These are phyloP conservation scores for Corvus cornix DNA, from an alignment of 2,113 vertebrate genomes.

Conservation along the genomic window DNA sequence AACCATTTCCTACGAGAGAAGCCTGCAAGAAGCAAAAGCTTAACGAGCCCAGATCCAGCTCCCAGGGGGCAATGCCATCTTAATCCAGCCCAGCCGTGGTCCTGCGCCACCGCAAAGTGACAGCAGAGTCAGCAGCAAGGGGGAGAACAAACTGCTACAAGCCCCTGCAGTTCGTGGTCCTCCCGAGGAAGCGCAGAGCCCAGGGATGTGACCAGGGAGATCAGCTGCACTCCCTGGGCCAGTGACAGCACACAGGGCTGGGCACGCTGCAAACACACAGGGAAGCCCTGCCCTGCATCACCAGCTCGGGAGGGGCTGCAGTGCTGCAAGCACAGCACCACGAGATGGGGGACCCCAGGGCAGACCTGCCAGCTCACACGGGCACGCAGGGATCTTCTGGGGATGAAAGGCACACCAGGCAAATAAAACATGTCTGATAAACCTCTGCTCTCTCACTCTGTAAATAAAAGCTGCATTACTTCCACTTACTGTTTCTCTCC, in stretches of 20 bases:
- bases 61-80: neutral
- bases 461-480: neutral
- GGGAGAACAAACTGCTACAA: neutral
- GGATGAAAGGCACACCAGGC: neutral
- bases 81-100: neutral
- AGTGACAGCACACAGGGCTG: neutral
- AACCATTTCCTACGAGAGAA: neutral
- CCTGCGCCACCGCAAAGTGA: neutral
- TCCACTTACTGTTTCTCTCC: neutral
- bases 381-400: accelerated
- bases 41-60: neutral
- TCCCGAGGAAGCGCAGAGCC: neutral
- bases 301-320: neutral
- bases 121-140: neutral
- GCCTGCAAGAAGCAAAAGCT: neutral
- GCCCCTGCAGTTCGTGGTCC: neutral
- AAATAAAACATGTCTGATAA: neutral
- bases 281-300: neutral
- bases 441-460: neutral
- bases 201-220: neutral
- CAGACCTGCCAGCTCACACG: neutral
- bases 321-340: neutral
- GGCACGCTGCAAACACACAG: neutral
- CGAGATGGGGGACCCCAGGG: neutral
- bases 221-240: neutral